These are phyloP conservation scores for Andrena chrysosceles DNA, from an alignment of 2,888 invertebrate genomes.

Conservation along the genomic window DNA sequence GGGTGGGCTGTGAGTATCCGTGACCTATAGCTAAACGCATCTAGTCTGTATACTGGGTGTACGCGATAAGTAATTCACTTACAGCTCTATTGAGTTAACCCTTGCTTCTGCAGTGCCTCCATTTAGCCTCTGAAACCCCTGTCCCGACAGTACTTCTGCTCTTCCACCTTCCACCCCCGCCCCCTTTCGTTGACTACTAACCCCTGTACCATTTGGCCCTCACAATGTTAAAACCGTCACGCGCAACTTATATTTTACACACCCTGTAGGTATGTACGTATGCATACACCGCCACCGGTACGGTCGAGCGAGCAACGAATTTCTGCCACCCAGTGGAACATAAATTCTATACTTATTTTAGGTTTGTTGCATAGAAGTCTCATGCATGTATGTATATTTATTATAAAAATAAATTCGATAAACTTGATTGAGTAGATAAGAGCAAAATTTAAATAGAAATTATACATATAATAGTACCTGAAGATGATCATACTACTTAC, in stretches of 20 bases:
- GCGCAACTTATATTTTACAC: conserved; percentile 32
- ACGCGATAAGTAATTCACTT: conserved; percentile 85
- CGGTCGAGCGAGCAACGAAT: not conserved
- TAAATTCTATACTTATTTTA: too few species aligned
- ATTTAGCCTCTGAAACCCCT: conserved; percentile 82
- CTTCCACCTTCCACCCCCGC: conserved; percentile 48
- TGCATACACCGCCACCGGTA: not conserved
- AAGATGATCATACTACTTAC: too few species aligned
- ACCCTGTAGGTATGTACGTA: conserved; percentile 30
- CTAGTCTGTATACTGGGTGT: conserved; percentile 82
- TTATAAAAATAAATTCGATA: too few species aligned
- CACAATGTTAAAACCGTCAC: conserved; percentile 59
- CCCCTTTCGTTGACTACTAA: conserved; percentile 24
- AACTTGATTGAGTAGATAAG: too few species aligned
- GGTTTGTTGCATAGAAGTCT: too few species aligned
- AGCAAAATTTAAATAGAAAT: too few species aligned
- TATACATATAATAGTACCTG: too few species aligned
- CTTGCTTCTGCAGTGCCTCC: conserved; percentile 83
- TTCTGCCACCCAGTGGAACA: not conserved
- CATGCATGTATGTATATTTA: too few species aligned
- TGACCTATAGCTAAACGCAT: conserved; percentile 82
- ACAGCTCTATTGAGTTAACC: conserved; percentile 84
- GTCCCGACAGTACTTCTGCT: conserved; percentile 66
- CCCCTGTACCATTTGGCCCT: conserved; percentile 47
- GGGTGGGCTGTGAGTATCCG: conserved; percentile 71